phyloP scores from a whole-genome alignment of 2,113 vertebrate genomes.

The Lophotis ruficrista region DNA sequence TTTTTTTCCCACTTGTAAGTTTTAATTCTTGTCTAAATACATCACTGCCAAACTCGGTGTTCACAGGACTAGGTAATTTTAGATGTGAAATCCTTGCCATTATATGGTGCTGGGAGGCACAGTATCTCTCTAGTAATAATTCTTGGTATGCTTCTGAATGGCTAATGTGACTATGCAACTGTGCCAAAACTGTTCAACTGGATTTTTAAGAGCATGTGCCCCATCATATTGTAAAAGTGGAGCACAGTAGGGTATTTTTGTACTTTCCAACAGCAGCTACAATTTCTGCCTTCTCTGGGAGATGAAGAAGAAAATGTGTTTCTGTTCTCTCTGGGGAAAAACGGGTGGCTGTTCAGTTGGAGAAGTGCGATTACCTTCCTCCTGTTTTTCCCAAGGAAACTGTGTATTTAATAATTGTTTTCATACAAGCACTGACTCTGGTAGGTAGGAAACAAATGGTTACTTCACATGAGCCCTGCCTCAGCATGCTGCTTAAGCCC shows the following conservation, averaged over 20 bases:
- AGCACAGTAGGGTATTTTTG: background rate
- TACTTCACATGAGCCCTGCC: background rate
- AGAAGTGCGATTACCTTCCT: background rate
- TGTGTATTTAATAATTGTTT: background rate
- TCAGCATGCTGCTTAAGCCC: background rate
- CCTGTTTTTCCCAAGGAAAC: background rate
- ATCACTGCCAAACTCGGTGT: background rate
- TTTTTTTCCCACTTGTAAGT: background rate
- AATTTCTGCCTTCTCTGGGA: background rate
- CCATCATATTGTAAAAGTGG: background rate
- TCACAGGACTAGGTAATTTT: background rate
- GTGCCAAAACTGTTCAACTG: background rate
- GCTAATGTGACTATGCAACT: background rate
- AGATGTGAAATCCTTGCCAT: background rate
- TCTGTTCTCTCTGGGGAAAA: background rate
- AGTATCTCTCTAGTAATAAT: background rate
- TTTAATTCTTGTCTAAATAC: constrained; percentile 3
- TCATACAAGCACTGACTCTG: background rate
- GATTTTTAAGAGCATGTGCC: background rate
- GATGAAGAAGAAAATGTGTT: background rate
- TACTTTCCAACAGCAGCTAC: background rate
- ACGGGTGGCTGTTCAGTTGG: background rate
- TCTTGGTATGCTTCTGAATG: background rate
- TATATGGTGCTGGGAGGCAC: background rate
- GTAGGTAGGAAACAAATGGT: background rate